Percentiles rank a stretch among this genome's conserved stretches.
phyloP scores from a whole-genome alignment of 2,888 invertebrate species.

The Euclidia mi region DNA sequence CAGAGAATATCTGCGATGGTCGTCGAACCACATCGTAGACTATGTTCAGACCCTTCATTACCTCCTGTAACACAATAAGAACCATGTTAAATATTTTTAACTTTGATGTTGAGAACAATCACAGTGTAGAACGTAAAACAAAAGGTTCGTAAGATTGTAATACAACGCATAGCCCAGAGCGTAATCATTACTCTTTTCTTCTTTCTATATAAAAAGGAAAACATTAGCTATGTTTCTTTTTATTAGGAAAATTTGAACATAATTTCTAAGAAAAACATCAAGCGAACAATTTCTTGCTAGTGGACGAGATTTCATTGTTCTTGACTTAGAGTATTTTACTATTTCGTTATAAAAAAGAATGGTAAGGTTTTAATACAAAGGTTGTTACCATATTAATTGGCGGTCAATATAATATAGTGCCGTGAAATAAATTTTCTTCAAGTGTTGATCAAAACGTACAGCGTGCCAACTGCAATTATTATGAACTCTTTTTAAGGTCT shows the following conservation, averaged over 20 bases:
- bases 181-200: constrained; percentile 71
- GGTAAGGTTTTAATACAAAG: background rate
- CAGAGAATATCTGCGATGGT: constrained; percentile 92
- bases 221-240: constrained; percentile 64
- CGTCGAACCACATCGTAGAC: constrained; percentile 95
- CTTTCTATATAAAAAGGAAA: constrained; percentile 64
- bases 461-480: no score
- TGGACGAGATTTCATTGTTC: constrained; percentile 1
- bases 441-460: no score
- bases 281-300: constrained; percentile 26
- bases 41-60: constrained; percentile 95
- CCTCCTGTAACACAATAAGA: constrained; percentile 90
- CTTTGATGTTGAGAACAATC: constrained; percentile 51
- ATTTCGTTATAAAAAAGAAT: background rate
- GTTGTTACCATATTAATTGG: no score
- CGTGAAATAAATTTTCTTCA: no score
- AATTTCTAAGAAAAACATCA: constrained; percentile 55
- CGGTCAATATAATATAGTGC: no score
- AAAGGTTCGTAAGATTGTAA: constrained; percentile 56
- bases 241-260: constrained; percentile 58
- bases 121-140: constrained; percentile 37
- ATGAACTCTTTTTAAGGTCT: no score
- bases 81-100: constrained; percentile 21
- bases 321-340: background rate
- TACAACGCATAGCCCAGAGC: constrained; percentile 63